These are phyloP conservation scores for Sinopyrophorus schimmeli DNA, from an alignment of 2,888 invertebrate genomes.

Conservation along the genomic window DNA sequence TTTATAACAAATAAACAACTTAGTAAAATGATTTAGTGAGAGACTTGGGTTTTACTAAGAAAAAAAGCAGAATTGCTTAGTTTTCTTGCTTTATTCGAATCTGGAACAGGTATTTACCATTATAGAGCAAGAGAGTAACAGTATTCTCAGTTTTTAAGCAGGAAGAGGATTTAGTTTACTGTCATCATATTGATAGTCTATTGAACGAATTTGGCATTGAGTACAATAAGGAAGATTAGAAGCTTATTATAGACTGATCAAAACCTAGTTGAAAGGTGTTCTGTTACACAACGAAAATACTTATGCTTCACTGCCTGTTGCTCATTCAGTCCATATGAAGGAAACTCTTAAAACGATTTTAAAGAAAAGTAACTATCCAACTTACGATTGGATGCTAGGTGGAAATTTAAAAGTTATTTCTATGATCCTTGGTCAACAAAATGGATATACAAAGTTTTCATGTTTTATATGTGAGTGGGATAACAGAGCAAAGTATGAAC, in stretches of 20 bases:
- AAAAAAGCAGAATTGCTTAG: background rate
- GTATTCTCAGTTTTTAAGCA: background rate
- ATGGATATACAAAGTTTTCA: too few relatives aligned
- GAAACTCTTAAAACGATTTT: too few relatives aligned
- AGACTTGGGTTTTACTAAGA: background rate
- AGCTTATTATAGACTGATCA: constrained; percentile 14
- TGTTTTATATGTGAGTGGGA: too few relatives aligned
- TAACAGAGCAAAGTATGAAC: too few relatives aligned
- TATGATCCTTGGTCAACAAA: too few relatives aligned
- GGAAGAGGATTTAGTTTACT: constrained; percentile 16
- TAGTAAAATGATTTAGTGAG: too few relatives aligned
- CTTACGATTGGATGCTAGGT: too few relatives aligned
- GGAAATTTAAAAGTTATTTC: too few relatives aligned
- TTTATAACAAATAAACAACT: too few relatives aligned
- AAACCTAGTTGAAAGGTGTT: constrained; percentile 13
- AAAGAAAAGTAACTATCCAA: too few relatives aligned
- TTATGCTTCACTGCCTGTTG: constrained; percentile 1
- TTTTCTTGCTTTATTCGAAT: background rate
- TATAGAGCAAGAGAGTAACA: background rate
- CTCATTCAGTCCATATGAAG: constrained; percentile 1
- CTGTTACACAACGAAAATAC: constrained; percentile 4
- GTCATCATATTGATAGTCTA: constrained; percentile 12
- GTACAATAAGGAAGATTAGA: constrained; percentile 14
- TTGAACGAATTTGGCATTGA: constrained; percentile 19
- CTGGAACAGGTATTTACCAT: background rate